These are phyloP conservation scores for Drosophila peninsularis DNA, from an alignment of 2,888 invertebrate genomes.

Conservation along the genomic window DNA sequence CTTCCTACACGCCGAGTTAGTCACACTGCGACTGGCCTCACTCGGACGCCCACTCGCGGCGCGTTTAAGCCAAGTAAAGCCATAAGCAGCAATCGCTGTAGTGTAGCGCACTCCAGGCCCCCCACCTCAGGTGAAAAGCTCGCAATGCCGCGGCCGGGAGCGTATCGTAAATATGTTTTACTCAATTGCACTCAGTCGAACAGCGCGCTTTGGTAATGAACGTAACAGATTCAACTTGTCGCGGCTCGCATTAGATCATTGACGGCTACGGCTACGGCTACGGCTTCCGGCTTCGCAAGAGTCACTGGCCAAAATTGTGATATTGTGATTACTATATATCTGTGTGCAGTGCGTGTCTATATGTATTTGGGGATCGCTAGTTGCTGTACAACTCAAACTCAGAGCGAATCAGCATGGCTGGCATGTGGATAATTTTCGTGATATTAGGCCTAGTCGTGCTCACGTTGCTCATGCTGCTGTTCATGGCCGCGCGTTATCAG, in stretches of 20 bases:
- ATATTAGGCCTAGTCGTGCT: conserved; percentile 73
- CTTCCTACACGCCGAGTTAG: conserved; percentile 32
- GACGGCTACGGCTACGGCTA: conserved; percentile 20
- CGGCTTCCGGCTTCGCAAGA: conserved; percentile 41
- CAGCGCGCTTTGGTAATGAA: conserved; percentile 68
- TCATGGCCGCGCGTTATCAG: conserved; percentile 69
- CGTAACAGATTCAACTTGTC: conserved; percentile 61
- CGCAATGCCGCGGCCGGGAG: conserved; percentile 39
- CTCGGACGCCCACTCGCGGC: conserved; percentile 37
- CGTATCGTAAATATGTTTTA: conserved; percentile 70
- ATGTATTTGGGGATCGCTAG: conserved; percentile 11
- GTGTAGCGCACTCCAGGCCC: conserved; percentile 59
- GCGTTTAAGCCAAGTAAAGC: conserved; percentile 32
- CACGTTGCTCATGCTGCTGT: conserved; percentile 58
- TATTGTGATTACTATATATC: conserved; percentile 10
- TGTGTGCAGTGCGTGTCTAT: neutral
- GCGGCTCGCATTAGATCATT: conserved; percentile 15
- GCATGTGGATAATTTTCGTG: conserved; percentile 79
- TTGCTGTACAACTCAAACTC: conserved; percentile 2
- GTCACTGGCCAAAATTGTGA: conserved; percentile 30
- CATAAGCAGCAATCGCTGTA: conserved; percentile 46
- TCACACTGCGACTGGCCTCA: conserved; percentile 27
- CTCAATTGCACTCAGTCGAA: conserved; percentile 74
- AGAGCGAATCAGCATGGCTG: conserved; percentile 35
- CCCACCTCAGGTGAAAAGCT: conserved; percentile 50